phyloP scores from a whole-genome alignment of 2,113 vertebrate genomes.

The Eleginops maclovinus region DNA sequence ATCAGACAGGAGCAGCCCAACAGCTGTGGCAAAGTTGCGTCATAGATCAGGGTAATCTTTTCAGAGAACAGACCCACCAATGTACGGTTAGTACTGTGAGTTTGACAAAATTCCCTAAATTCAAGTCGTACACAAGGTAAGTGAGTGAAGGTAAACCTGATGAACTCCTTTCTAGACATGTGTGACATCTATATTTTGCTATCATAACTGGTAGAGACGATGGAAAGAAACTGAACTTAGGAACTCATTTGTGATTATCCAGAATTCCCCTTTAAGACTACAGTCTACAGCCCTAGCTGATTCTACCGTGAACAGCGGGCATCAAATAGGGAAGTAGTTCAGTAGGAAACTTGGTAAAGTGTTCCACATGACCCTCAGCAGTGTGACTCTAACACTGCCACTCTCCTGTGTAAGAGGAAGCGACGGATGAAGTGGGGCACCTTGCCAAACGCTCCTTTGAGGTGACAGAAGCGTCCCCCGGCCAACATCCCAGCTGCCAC shows the following conservation, averaged over 20 bases:
- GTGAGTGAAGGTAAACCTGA: background rate
- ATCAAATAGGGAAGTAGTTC: background rate
- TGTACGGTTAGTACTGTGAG: background rate
- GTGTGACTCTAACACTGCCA: background rate
- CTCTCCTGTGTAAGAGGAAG: background rate
- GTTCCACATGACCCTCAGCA: background rate
- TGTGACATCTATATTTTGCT: background rate
- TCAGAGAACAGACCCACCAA: background rate
- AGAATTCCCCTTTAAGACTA: background rate
- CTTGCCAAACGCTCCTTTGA: slow-evolving; percentile 19
- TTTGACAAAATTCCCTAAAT: too few relatives aligned
- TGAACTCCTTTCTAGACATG: background rate
- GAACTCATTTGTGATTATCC: background rate
- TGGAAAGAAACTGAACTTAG: background rate
- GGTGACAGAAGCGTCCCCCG: background rate
- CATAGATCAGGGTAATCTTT: background rate
- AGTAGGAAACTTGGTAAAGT: background rate
- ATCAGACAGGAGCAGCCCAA: too few relatives aligned
- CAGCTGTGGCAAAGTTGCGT: background rate
- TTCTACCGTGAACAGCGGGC: background rate
- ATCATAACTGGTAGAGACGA: background rate
- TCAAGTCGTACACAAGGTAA: too few relatives aligned
- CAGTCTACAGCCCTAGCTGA: background rate
- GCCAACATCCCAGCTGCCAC: slow-evolving; percentile 12
- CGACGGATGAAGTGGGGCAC: slow-evolving; percentile 2